Evolutionary conservation across 2,797 vertebrate species (phyloP), one percentile per base, ranked within the genome.

Genomic region (Parambassis ranga): DNA sequence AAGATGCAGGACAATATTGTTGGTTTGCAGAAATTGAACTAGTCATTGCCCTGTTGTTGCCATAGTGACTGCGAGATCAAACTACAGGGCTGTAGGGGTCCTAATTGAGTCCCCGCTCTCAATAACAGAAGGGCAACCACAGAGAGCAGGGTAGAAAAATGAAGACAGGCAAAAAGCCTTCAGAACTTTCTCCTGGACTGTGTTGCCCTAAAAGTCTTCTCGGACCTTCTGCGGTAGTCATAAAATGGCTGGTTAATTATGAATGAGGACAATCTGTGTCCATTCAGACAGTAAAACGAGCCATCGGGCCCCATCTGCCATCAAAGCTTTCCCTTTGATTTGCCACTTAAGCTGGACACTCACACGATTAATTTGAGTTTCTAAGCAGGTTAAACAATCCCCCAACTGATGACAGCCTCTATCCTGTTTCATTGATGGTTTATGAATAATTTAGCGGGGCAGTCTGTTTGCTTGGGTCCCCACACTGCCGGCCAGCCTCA

Each of bases 201-300:
- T 15, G 48, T 67, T 35, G 37, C 70, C 56, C 32, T 50, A 53
- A 82, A 72, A 61, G 50, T 77, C 61, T 60, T 9, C 36, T 37
- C 11, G 27, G 68, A 63, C 68, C 62, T 47, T 63, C 65, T 90
- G 71, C 77, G 88, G 83, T 78, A 90, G 89, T 85, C 75, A 90
- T 79, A 81, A 75, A 53, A 87, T 74, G 71, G 77, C 47, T 89
- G 51, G 77, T 94, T 93, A 94, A 94, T 95, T 93, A 94, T 95
- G 91, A 92, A 94, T 94, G 88, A 81, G 81, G 84, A 89, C 85
- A 90, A 88, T 93, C 91, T 92, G 90, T 84, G 91, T 91, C 88
- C 89, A 84, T 83, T 91, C 90, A 89, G 87, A 91, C 88, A 81
- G 90, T 86, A 86, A 90, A 92, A 85, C 75, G 88, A 92, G 84